phyloP scores from a whole-genome alignment of 2,888 invertebrate genomes.

The Cataglyphis cursor region DNA sequence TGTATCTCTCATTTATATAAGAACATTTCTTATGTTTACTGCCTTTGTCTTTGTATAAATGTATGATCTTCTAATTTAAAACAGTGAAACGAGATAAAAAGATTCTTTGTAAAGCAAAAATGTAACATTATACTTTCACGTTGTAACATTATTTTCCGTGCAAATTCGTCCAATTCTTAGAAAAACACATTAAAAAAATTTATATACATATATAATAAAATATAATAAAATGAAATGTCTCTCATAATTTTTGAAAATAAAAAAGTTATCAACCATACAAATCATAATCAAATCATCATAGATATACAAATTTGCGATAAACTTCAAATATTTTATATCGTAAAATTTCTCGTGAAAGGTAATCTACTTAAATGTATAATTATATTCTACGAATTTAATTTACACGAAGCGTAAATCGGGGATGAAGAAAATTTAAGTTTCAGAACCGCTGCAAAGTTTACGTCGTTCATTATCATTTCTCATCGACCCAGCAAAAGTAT shows the following conservation, averaged over 20 bases:
- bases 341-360: constrained; percentile 2
- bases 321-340: background rate
- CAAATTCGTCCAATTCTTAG: background rate
- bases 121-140: background rate
- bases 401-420: constrained; percentile 4
- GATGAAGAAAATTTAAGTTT: constrained; percentile 24
- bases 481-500: constrained; percentile 17
- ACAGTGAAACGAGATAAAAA: background rate
- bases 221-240: background rate
- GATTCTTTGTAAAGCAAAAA: background rate
- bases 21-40: background rate
- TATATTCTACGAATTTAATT: constrained; percentile 34
- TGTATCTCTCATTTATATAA: background rate
- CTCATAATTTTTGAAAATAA: background rate
- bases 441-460: constrained; percentile 26
- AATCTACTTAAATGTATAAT: constrained; percentile 26
- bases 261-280: constrained; percentile 5
- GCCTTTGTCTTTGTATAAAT: background rate
- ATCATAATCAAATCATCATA: background rate
- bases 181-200: background rate
- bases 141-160: background rate
- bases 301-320: background rate
- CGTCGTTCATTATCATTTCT: constrained; percentile 33
- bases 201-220: background rate
- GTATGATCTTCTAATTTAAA: constrained; percentile 15